These are phyloP conservation scores for Lophius piscatorius DNA, from an alignment of 2,113 vertebrate species.

Conservation along the genomic window DNA sequence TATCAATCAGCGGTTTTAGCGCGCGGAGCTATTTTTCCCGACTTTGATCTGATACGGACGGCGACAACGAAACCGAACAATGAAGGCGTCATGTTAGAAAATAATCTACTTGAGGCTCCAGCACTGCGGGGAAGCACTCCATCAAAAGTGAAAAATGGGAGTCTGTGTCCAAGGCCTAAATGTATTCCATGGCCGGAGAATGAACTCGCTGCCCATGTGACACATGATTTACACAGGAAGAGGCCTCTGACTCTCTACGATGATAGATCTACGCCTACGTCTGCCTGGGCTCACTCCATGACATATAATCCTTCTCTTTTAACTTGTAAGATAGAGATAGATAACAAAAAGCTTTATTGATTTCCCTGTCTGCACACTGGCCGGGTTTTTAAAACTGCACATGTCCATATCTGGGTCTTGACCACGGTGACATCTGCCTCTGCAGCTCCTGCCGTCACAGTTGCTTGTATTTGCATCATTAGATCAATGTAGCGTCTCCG, in stretches of 20 bases:
- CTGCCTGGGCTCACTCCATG: slow-evolving; percentile 79
- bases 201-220: slow-evolving; percentile 84
- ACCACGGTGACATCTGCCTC: slow-evolving; percentile 63
- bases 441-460: slow-evolving; percentile 16
- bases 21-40: slow-evolving; percentile 19
- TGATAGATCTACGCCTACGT: slow-evolving; percentile 78
- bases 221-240: slow-evolving; percentile 84
- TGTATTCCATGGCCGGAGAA: slow-evolving; percentile 83
- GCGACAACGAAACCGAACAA: slow-evolving; percentile 69
- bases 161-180: slow-evolving; percentile 73
- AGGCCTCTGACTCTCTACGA: slow-evolving; percentile 78
- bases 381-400: slow-evolving; percentile 60
- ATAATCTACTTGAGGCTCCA: slow-evolving; percentile 77
- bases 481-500: slow-evolving; percentile 23
- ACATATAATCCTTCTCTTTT: slow-evolving; percentile 85
- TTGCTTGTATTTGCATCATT: slow-evolving; percentile 46
- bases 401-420: slow-evolving; percentile 68
- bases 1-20: slow-evolving; percentile 63
- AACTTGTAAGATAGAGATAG: slow-evolving; percentile 83
- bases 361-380: slow-evolving; percentile 73
- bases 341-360: slow-evolving; percentile 84
- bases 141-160: slow-evolving; percentile 77
- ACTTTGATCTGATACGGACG: slow-evolving; percentile 48
- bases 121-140: slow-evolving; percentile 75
- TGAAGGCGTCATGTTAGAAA: slow-evolving; percentile 70